Evolutionary conservation across 2,797 vertebrate species (phyloP).

Genomic region (Allochrocebus solatus): DNA sequence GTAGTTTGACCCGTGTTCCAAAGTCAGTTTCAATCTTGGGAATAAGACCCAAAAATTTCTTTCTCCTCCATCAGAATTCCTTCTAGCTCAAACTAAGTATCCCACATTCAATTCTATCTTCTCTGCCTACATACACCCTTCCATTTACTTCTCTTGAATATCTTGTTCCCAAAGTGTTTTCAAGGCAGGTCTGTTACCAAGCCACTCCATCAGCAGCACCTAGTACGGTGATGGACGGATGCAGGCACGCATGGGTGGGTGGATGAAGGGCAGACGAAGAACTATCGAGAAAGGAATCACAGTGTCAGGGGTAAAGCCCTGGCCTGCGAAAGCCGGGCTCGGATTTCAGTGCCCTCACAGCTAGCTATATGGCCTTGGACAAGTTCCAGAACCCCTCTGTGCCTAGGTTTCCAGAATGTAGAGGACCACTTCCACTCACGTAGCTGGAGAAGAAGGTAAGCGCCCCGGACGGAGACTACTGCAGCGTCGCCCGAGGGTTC

Average conservation of each 20-base stretch:
- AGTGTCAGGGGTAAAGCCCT: neutral
- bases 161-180: neutral
- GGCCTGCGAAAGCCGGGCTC: neutral
- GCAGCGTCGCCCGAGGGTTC: neutral
- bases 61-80: too few relatives aligned
- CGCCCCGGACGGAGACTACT: rapidly evolving
- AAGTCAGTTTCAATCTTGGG: neutral
- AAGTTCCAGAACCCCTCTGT: neutral
- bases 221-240: neutral
- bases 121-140: rapidly evolving
- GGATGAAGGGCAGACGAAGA: too few relatives aligned
- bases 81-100: neutral
- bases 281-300: neutral
- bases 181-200: neutral
- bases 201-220: neutral
- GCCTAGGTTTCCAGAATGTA: neutral
- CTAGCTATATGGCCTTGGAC: neutral
- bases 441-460: neutral
- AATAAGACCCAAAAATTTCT: neutral
- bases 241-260: rapidly evolving
- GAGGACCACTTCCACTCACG: too few relatives aligned
- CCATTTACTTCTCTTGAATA: neutral
- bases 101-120: neutral
- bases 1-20: neutral
- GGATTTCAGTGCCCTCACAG: neutral